These are phyloP conservation scores for Gadopsis marmoratus DNA, from an alignment of 2,797 vertebrate species.

Conservation along the genomic window DNA sequence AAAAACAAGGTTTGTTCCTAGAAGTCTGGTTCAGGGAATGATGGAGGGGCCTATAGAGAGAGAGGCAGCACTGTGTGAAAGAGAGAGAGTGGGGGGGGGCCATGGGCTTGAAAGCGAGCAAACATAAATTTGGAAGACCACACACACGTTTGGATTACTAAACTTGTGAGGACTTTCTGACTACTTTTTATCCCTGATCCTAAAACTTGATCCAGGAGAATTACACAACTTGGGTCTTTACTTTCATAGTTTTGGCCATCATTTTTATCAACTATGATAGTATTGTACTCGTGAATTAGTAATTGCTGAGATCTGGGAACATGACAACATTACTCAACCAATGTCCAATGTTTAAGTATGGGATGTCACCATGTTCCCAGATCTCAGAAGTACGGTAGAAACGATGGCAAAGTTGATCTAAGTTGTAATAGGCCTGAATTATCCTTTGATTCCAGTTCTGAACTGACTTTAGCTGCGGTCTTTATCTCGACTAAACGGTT, in stretches of 20 bases:
- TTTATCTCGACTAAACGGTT: neutral
- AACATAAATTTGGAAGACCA: slow-evolving; percentile 10
- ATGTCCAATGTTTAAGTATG: neutral
- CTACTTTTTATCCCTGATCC: neutral
- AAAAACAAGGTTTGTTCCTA: slow-evolving; percentile 64
- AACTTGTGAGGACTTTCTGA: neutral
- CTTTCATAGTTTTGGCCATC: neutral
- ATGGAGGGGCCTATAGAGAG: slow-evolving; percentile 34
- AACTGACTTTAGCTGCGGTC: neutral
- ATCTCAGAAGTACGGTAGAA: no score
- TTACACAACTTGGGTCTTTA: neutral
- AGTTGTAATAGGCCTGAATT: neutral
- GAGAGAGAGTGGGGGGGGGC: neutral
- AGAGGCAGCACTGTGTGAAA: slow-evolving; percentile 66
- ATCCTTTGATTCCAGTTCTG: neutral
- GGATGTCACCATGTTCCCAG: neutral
- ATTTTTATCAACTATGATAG: neutral
- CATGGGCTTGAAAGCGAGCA: slow-evolving; percentile 37
- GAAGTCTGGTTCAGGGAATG: slow-evolving; percentile 66
- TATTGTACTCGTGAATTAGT: neutral
- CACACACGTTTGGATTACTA: neutral
- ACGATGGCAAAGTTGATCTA: neutral
- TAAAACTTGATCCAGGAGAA: neutral
- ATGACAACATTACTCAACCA: neutral
- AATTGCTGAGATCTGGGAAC: neutral